These are phyloP conservation scores for Tor tambroides DNA, from an alignment of 2,113 vertebrate species.

Conservation along the genomic window DNA sequence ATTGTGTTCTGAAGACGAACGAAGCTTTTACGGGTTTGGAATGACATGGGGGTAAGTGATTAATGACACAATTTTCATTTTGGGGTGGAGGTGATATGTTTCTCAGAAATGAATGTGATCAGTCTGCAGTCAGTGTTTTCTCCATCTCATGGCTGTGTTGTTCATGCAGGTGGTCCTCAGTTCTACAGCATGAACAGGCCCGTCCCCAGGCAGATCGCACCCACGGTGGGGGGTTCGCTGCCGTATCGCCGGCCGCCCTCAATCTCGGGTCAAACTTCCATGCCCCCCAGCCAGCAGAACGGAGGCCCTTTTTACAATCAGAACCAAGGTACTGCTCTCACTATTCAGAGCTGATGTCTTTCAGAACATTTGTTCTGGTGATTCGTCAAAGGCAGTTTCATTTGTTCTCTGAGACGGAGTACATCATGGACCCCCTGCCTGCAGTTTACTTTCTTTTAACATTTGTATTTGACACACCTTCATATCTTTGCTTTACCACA, in stretches of 20 bases:
- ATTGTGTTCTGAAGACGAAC: too few species aligned
- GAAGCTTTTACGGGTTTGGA: too few species aligned
- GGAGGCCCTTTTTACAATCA: constrained; percentile 86
- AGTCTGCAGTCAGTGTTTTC: neutral
- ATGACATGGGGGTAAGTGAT: too few species aligned
- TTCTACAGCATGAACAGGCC: constrained; percentile 99
- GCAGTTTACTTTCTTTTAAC: neutral
- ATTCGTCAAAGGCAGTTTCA: neutral
- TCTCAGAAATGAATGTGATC: neutral
- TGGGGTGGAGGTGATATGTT: neutral
- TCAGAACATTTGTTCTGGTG: neutral
- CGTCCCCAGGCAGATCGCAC: constrained; percentile 82
- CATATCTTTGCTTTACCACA: neutral
- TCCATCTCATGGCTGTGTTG: neutral
- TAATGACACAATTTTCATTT: too few species aligned
- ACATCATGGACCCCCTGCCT: neutral
- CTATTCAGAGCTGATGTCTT: neutral
- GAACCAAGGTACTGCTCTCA: constrained; percentile 82
- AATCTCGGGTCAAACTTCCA: constrained; percentile 83
- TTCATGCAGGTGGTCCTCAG: constrained; percentile 83
- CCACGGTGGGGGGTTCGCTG: constrained; percentile 90
- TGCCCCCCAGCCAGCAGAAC: constrained; percentile 81
- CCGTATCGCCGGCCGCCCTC: constrained; percentile 92
- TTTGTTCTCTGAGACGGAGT: neutral
- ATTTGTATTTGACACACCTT: neutral